Conservation (phyloP, 1,140 invertebrate genomes). For the Arctopsyche grandis region DNA sequence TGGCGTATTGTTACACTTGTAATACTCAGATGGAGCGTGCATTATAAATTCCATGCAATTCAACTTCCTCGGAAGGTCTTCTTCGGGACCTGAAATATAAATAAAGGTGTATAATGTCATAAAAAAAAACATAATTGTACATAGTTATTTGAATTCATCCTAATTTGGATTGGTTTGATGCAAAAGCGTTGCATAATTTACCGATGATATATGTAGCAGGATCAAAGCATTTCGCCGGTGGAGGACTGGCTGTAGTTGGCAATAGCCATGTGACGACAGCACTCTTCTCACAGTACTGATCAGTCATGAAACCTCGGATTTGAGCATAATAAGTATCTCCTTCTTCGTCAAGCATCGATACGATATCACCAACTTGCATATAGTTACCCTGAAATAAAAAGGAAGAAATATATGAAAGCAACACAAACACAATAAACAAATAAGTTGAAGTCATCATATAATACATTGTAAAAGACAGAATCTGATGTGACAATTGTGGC, state of each 20-base stretch:
- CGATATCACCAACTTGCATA: constrained; percentile 91
- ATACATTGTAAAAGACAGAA: constrained; percentile 84
- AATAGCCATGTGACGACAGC: constrained; percentile 93
- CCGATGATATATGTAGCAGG: constrained; percentile 92
- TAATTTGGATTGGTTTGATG: not conserved
- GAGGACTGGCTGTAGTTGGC: constrained; percentile 84
- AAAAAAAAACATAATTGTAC: constrained; percentile 9
- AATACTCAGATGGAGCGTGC: constrained; percentile 93
- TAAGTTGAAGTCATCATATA: not conserved
- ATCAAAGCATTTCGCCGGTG: constrained; percentile 82
- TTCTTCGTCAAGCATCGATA: constrained; percentile 83
- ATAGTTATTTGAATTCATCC: not conserved
- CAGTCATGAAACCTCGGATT: constrained; percentile 87
- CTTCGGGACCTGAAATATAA: constrained; percentile 80
- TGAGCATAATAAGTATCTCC: constrained; percentile 89
- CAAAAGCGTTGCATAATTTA: constrained; percentile 57
- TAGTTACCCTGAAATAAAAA: constrained; percentile 74
- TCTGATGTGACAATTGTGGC: constrained; percentile 83
- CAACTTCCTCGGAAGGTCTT: constrained; percentile 87
- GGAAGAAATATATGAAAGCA: not conserved
- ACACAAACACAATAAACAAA: not conserved
- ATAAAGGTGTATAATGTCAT: constrained; percentile 20
- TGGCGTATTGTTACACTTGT: constrained; percentile 78
- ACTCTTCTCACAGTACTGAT: constrained; percentile 94
- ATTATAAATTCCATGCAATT: constrained; percentile 92